Conservation (phyloP, 1,140 invertebrate genomes). For the Anastatus disparis region DNA sequence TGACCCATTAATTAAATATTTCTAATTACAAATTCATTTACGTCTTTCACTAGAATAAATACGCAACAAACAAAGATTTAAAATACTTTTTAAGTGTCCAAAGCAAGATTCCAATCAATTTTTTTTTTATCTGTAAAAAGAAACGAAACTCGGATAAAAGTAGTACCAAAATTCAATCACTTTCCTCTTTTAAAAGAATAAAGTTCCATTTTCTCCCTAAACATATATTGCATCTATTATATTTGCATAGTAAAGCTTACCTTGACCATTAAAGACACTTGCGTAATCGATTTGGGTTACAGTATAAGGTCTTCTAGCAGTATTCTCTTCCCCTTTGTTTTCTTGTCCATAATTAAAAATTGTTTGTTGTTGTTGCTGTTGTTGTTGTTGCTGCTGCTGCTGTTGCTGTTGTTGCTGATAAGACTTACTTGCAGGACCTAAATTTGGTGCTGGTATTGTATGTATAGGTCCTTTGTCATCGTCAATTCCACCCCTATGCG, state of each 20-base stretch:
- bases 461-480: constrained; percentile 79
- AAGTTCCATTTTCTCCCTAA: no score
- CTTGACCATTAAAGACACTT: constrained; percentile 40
- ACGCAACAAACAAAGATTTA: no score
- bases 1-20: no score
- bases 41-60: no score
- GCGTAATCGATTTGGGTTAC: constrained; percentile 40
- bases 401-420: constrained; percentile 32
- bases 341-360: neutral
- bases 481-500: constrained; percentile 54
- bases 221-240: constrained; percentile 47
- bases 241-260: constrained; percentile 26
- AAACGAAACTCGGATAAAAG: no score
- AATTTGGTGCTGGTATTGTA: constrained; percentile 83
- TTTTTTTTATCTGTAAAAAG: no score
- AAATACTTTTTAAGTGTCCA: no score
- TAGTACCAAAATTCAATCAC: no score
- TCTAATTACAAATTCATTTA: no score
- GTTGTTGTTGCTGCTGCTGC: neutral
- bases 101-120: no score
- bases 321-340: constrained; percentile 20
- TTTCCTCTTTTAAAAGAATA: no score
- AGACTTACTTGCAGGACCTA: constrained; percentile 65
- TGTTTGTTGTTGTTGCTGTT: neutral
- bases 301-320: constrained; percentile 31